phyloP scores from a whole-genome alignment of 2,113 vertebrate genomes.

The Hystrix brachyura region DNA sequence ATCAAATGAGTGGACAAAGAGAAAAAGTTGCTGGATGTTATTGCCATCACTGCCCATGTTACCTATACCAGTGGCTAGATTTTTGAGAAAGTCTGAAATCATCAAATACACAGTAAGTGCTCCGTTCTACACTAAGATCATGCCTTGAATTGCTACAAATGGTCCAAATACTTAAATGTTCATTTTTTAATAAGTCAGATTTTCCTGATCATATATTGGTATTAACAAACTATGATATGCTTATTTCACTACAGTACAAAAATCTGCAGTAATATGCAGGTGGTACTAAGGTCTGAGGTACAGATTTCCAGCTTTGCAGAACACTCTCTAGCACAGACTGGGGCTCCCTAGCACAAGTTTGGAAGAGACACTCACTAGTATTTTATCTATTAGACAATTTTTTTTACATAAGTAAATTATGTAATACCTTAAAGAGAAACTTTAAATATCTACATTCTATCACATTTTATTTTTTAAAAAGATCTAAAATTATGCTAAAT shows the following conservation, averaged over 20 bases:
- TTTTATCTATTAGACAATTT: not conserved
- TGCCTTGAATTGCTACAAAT: not conserved
- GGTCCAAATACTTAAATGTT: constrained; percentile 14
- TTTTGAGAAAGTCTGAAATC: not conserved
- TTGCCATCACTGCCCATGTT: not conserved
- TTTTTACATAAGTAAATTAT: not conserved
- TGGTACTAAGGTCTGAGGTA: not conserved
- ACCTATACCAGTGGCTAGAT: not conserved
- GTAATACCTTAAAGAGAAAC: not conserved
- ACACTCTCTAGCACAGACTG: not conserved
- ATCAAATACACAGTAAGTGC: not conserved
- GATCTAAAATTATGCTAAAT: not conserved
- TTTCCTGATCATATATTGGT: not conserved
- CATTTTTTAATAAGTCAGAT: not conserved
- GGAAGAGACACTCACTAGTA: not conserved
- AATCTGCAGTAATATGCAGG: not conserved
- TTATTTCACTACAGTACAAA: not conserved
- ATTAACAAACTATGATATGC: not conserved
- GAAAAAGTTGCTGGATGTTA: not conserved
- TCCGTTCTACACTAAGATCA: not conserved
- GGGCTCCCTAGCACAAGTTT: not conserved
- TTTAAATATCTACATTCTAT: not conserved
- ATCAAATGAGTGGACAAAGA: not conserved
- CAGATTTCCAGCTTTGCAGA: not conserved
- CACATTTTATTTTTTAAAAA: constrained; percentile 21